Evolutionary conservation across 2,888 invertebrate species (phyloP).

Genomic region (Netelia melanura): DNA sequence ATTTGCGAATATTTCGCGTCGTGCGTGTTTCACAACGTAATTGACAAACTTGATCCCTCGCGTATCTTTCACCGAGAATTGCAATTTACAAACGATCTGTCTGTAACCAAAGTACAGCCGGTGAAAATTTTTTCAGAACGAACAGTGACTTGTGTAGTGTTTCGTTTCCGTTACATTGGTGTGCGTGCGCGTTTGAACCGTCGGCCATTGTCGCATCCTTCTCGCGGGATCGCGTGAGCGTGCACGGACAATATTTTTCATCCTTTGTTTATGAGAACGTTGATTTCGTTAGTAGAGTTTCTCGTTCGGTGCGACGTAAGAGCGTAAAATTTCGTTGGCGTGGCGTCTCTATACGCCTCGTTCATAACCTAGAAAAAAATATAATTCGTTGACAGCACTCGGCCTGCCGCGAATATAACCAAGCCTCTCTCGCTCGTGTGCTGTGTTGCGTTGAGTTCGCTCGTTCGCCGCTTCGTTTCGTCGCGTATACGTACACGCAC

Average conservation of each 20-base stretch:
- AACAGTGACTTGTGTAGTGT: no score
- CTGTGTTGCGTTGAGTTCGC: conserved; percentile 50
- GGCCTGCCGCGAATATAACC: conserved; percentile 45
- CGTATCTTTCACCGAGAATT: not conserved
- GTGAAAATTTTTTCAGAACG: not conserved
- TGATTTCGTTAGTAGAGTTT: not conserved
- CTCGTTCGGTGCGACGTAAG: not conserved
- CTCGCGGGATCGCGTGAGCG: not conserved
- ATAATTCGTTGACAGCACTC: conserved; percentile 42
- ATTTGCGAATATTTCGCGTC: not conserved
- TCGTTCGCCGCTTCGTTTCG: conserved; percentile 36
- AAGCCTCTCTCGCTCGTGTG: conserved; percentile 3
- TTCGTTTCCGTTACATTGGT: not conserved
- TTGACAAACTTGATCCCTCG: not conserved
- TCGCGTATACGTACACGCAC: conserved; percentile 37
- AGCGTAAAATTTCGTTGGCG: conserved; percentile 33
- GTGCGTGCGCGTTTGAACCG: not conserved
- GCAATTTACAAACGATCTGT: not conserved
- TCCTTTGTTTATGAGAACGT: not conserved
- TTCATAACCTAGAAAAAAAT: conserved; percentile 56
- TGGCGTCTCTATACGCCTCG: conserved; percentile 36
- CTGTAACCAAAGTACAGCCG: not conserved
- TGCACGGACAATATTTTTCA: not conserved
- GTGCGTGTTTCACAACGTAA: not conserved
- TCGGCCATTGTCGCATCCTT: not conserved